Base-by-base conservation (phyloP, 2,888 invertebrate genomes). In the Caenorhabditis sulstoni region DNA sequence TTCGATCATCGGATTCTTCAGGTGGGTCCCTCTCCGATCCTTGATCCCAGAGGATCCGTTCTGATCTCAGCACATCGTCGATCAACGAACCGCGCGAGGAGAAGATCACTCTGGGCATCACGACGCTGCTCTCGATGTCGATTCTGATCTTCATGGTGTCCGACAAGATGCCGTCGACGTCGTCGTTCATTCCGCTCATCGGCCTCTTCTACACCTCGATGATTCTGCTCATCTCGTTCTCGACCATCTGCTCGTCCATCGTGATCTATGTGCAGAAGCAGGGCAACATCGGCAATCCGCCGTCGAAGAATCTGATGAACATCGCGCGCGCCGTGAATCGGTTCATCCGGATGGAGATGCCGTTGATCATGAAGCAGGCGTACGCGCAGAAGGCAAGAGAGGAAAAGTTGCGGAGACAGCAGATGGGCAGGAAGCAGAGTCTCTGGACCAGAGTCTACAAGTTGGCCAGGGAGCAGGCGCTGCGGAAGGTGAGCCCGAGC, bases 121-220 rank as follows among this genome's bases (percentile, higher is more conserved):
- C 88, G 3, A 88, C 88, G 0, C 74, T 88, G 1, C 79, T 85
- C 12, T 82, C 91, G 4, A 91, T 91, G 87, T 91, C 91, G 1
- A 91, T 92, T 67, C 90, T 92, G 75, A 91, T 91, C 89, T 89
- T 92, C 70, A 89, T 91, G 71, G 85, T 85, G 0, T 79, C 81
- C 14, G 85, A 85, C 75, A 91, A 90, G 67, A 91, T 91, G 91
- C 92, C 92, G 0, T 90, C 91, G 4, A 91, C 91, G 0, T 91
- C 91, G 1, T 91, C 91, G 49, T 91, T 91, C 82, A 91, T 92
- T 41, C 92, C 92, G 2, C 87, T 92, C 3, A 91, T 92, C 65
- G 91, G 91, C 90, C 84, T 91, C 62, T 92, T 92, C 85, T 92
- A 92, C 78, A 91, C 91, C 7, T 90, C 90, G 0, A 91, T 91